These are phyloP conservation scores for Aphodius sticticus DNA, from an alignment of 2,888 invertebrate species.

Conservation along the genomic window DNA sequence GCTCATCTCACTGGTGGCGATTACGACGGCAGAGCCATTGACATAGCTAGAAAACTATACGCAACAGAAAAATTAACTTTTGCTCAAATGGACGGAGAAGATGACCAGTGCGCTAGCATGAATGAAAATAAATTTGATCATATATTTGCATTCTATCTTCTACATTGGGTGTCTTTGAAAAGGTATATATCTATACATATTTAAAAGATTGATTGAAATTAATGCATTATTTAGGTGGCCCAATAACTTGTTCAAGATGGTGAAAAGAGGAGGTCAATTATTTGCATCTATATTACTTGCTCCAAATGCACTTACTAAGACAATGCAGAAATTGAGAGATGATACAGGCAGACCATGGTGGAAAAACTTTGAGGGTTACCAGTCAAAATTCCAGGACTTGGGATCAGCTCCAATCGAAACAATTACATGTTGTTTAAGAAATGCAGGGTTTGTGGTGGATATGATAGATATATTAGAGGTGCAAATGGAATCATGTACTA, in stretches of 20 bases:
- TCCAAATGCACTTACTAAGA: background rate
- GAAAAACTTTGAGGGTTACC: background rate
- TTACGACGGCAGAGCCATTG: background rate
- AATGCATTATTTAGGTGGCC: background rate
- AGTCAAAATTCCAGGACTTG: background rate
- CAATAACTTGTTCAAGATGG: background rate
- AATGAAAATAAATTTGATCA: background rate
- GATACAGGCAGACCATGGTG: background rate
- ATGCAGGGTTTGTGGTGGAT: background rate
- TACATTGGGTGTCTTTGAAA: background rate
- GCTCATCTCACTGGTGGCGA: background rate
- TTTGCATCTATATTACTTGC: background rate
- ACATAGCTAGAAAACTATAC: background rate
- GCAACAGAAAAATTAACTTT: background rate
- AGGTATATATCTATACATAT: background rate
- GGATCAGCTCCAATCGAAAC: background rate
- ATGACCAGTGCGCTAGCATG: background rate
- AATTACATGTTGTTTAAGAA: background rate
- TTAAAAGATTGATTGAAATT: background rate
- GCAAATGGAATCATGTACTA: background rate
- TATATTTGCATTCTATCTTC: background rate
- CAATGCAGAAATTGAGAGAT: background rate
- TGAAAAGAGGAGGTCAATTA: background rate
- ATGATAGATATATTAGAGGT: background rate
- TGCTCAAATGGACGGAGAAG: background rate